phyloP scores from a whole-genome alignment of 2,113 vertebrate species.

The Dissostichus mawsoni region DNA sequence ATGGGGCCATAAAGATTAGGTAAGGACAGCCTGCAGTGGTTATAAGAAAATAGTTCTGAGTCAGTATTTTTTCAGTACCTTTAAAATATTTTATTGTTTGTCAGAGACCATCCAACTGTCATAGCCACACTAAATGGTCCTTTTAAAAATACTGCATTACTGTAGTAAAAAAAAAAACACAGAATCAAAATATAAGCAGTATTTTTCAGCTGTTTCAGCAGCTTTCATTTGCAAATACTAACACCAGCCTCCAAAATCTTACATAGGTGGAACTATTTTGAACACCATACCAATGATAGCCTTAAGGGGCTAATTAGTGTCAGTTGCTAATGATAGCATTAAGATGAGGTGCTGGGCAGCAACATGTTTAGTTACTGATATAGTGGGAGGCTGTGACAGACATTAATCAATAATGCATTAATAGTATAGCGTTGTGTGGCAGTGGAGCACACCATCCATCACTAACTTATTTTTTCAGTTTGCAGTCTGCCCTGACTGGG shows the following conservation, averaged over 20 bases:
- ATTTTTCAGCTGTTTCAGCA: conserved; percentile 40
- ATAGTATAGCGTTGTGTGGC: conserved; percentile 55
- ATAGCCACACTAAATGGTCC: not conserved
- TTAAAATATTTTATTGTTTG: not conserved
- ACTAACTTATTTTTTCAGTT: conserved; percentile 59
- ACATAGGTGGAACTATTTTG: conserved; percentile 42
- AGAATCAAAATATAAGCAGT: conserved; percentile 4
- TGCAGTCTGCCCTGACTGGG: conserved; percentile 40
- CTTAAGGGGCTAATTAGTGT: conserved; percentile 50
- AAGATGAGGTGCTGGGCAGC: conserved; percentile 10
- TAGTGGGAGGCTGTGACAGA: conserved; percentile 45
- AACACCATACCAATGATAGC: conserved; percentile 3
- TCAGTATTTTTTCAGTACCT: not conserved
- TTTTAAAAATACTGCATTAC: not conserved
- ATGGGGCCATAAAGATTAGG: not conserved
- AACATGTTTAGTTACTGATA: conserved; percentile 24
- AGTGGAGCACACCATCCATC: conserved; percentile 71
- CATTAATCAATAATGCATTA: conserved; percentile 79
- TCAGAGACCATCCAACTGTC: not conserved
- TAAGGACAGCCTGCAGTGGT: not conserved
- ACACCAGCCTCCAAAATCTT: not conserved
- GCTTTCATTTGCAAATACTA: conserved; percentile 17
- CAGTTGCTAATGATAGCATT: conserved; percentile 39
- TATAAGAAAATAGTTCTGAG: not conserved
- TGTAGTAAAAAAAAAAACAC: not conserved